These are phyloP conservation scores for Latrodectus geometricus DNA, from an alignment of 1,140 invertebrate genomes.

Conservation along the genomic window DNA sequence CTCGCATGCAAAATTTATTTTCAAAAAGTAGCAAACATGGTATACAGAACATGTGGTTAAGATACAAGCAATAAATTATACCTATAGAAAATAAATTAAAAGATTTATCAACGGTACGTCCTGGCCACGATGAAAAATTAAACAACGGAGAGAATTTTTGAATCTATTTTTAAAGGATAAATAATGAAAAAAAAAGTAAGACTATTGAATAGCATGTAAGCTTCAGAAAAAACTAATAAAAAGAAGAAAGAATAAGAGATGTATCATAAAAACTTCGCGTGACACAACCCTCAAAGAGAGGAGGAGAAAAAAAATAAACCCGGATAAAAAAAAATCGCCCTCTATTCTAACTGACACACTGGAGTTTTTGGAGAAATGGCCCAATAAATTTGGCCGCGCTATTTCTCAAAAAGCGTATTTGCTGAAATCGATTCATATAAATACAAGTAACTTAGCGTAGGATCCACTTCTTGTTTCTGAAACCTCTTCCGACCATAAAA, in stretches of 20 bases:
- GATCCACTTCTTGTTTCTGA: neutral
- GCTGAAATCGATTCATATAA: conserved; percentile 44
- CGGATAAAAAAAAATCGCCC: conserved; percentile 26
- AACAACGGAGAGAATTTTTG: conserved; percentile 36
- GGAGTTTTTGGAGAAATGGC: conserved; percentile 40
- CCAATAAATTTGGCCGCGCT: conserved; percentile 55
- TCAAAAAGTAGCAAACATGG: neutral
- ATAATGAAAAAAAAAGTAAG: conserved; percentile 13
- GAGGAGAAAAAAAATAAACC: conserved; percentile 13
- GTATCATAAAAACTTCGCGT: conserved; percentile 52
- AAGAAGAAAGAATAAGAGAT: neutral
- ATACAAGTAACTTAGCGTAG: neutral
- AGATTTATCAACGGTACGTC: conserved; percentile 14
- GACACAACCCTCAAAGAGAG: conserved; percentile 13
- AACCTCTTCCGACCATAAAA: neutral
- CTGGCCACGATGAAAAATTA: conserved; percentile 42
- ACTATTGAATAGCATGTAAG: neutral
- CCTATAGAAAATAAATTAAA: neutral
- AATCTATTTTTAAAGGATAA: conserved; percentile 35
- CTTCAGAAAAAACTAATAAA: neutral
- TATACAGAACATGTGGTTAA: conserved; percentile 9
- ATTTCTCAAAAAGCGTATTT: conserved; percentile 35
- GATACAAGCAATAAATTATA: conserved; percentile 41
- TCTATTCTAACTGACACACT: conserved; percentile 17
- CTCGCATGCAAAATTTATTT: neutral